Evolutionary conservation across 1,140 invertebrate genomes (phyloP).

Genomic region (Penaeus chinensis): DNA sequence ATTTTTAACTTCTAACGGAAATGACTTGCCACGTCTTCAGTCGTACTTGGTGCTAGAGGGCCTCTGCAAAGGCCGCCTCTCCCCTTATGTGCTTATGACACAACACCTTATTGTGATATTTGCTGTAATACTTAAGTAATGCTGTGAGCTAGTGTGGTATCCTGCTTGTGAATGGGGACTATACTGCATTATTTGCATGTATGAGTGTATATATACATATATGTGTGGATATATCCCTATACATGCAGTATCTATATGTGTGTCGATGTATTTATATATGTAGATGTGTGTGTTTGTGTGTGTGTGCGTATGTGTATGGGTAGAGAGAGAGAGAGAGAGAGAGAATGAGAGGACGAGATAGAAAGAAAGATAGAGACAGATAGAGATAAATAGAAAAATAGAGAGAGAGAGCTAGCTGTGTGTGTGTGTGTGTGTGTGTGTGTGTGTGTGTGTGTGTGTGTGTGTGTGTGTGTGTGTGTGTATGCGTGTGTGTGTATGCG

Average conservation of each 20-base stretch:
- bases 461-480: background rate
- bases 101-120: conserved; percentile 1
- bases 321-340: conserved; percentile 10
- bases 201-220: background rate
- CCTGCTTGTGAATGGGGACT: conserved; percentile 1
- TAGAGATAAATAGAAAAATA: background rate
- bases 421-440: background rate
- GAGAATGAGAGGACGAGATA: background rate
- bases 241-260: background rate
- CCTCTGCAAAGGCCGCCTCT: background rate
- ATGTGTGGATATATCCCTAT: background rate
- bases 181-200: background rate
- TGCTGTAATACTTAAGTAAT: conserved; percentile 9
- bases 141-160: conserved; percentile 1
- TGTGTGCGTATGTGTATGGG: background rate
- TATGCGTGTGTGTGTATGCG: background rate
- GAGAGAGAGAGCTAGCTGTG: background rate
- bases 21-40: background rate
- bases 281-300: background rate
- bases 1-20: conserved; percentile 58
- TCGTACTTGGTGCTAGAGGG: background rate
- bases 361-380: background rate
- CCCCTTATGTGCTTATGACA: background rate
- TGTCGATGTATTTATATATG: background rate
- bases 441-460: background rate